phyloP scores from a whole-genome alignment of 2,113 vertebrate genomes.

The Cyanoderma ruficeps region DNA sequence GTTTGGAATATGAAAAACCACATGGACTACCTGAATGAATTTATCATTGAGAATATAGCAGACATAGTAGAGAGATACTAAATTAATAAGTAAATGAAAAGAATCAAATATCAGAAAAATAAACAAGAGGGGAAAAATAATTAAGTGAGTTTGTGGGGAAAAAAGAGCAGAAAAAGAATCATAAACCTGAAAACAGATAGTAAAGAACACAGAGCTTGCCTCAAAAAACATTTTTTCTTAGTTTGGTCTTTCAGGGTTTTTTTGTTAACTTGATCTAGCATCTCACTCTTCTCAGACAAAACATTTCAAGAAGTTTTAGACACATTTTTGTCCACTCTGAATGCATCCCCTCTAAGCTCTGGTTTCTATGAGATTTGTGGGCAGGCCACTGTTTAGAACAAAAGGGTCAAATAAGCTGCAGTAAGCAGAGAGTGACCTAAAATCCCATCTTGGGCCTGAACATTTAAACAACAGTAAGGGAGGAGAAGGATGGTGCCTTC shows the following conservation, averaged over 20 bases:
- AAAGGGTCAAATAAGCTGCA: background rate
- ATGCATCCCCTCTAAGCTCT: background rate
- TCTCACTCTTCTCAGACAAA: background rate
- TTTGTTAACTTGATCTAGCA: background rate
- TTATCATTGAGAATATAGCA: background rate
- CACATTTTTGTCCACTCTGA: background rate
- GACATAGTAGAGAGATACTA: background rate
- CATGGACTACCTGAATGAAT: background rate
- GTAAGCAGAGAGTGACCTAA: background rate
- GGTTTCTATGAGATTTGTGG: background rate
- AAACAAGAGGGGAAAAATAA: rapidly evolving
- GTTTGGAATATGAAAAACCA: background rate
- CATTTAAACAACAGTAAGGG: background rate
- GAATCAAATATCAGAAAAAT: background rate
- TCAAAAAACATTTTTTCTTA: background rate
- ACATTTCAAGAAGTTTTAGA: background rate
- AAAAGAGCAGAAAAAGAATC: background rate
- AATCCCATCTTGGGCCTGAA: background rate
- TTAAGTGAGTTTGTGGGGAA: background rate
- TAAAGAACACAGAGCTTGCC: background rate
- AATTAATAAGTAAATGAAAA: background rate
- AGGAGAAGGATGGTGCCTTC: background rate
- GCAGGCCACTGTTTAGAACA: background rate
- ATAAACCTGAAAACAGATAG: background rate
- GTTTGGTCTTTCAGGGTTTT: background rate